Base-by-base conservation (phyloP, 2,888 invertebrate genomes). In the Hoplodrina ambigua region DNA sequence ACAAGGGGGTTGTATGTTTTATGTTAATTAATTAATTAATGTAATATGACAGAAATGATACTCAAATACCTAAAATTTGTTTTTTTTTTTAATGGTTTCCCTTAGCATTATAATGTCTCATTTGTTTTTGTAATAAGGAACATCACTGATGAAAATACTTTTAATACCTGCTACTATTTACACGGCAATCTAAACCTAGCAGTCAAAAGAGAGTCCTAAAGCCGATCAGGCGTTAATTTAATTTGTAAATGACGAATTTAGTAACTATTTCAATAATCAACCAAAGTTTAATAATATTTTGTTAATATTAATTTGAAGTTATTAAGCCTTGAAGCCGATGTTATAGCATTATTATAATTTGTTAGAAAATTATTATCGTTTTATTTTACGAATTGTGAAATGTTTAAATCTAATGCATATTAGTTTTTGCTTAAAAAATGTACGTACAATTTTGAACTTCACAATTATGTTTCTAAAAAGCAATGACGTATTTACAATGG, bases 401-500 rank as follows among this genome's bases (percentile, higher is more conserved):
- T 54, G 5, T 44, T 52, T 20, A 17, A 37, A 20, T 58, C 6
- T 13, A 52, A 67, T 56, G 73, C 11, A 11, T 52, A 46, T 72
- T 64, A 41, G 52, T 57, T 30, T 37, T 30, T 49, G 30, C 11
- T 61, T 54, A 37, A 6, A 53, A 72, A 37, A 55, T 11, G 4
- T 25, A 33, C 5, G 41, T 57, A n/a, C n/a, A 55, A n/a, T 54
- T 25, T 15, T 1, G 13, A 37, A 60, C 25, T 41, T 30, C 46
- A 54, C 37, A 66, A 69, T 41, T 25, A 44, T 58, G 11, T 73
- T n/a, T 69, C 8, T 44, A 78, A 60, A 62, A 78, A 71, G 80
- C 80, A 64, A 61, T 75, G 75, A 62, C 64, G 44, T 83, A 83
- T 81, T 81, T 82, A 81, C 81, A 83, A 81, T 73, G 73, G 72